Evolutionary conservation across 2,888 invertebrate genomes (phyloP).

Genomic region (Branchipolynoe longqiensis): DNA sequence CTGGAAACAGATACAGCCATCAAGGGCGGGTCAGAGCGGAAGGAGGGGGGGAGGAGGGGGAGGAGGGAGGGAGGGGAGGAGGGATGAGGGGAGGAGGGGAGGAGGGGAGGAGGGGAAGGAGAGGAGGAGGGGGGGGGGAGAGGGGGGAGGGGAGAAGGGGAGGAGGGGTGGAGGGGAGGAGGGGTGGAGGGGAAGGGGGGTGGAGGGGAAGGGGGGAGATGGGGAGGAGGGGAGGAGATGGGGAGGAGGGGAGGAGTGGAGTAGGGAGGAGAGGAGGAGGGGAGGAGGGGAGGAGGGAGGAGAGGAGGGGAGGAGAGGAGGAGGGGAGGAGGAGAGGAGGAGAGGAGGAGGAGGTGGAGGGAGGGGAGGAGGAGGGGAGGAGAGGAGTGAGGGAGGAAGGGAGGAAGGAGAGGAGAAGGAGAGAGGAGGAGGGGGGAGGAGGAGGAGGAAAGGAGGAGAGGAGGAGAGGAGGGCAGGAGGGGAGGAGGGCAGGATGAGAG

Average conservation of each 20-base stretch:
- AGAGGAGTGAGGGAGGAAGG: background rate
- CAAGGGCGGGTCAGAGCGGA: constrained; percentile 15
- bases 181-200: constrained; percentile 5
- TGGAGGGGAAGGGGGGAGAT: background rate
- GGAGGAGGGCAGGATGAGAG: no score
- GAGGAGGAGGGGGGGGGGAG: background rate
- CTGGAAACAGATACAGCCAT: constrained; percentile 39
- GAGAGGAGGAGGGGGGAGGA: background rate
- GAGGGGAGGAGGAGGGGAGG: constrained; percentile 12
- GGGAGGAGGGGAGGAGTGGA: background rate
- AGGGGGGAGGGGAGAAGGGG: background rate
- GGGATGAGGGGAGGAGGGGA: background rate
- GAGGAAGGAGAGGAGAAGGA: background rate
- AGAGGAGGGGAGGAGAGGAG: background rate
- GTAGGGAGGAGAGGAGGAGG: constrained; percentile 1
- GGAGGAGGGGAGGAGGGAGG: background rate
- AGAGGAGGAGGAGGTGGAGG: background rate
- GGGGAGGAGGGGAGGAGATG: background rate
- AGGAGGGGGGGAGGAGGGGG: no score
- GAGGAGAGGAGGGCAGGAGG: background rate
- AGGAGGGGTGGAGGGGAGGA: background rate
- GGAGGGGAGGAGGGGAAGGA: background rate
- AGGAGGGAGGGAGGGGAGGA: no score
- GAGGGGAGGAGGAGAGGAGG: background rate
- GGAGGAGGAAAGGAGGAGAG: background rate